Conservation (phyloP, 2,888 invertebrate species). For the Latrodectus hesperus region DNA sequence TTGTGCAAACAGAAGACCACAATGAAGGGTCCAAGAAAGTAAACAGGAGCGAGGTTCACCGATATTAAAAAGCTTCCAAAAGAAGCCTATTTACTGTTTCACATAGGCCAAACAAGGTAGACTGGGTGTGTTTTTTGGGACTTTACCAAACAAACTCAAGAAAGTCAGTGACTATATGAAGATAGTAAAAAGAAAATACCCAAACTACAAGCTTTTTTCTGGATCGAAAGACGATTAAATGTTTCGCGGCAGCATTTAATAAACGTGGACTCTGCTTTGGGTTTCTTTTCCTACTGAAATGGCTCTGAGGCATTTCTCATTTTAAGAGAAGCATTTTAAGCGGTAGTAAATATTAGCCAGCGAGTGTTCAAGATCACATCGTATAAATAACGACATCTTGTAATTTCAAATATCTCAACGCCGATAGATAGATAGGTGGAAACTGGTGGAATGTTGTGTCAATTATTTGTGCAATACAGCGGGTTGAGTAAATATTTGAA, state of each 20-base stretch:
- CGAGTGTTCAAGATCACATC: constrained; percentile 54
- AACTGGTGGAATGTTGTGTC: constrained; percentile 62
- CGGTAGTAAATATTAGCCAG: constrained; percentile 66
- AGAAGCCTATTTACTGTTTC: constrained; percentile 56
- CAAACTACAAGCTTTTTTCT: not conserved
- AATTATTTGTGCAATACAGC: constrained; percentile 67
- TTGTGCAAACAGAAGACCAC: constrained; percentile 35
- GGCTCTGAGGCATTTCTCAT: constrained; percentile 48
- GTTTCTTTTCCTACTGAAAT: constrained; percentile 10
- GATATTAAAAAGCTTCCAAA: constrained; percentile 64
- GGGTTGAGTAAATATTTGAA: constrained; percentile 68
- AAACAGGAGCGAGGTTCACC: constrained; percentile 42
- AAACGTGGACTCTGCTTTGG: constrained; percentile 15
- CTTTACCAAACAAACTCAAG: constrained; percentile 45
- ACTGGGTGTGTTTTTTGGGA: constrained; percentile 54
- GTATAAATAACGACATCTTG: constrained; percentile 68
- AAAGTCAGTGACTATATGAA: constrained; percentile 34
- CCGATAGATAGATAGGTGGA: constrained; percentile 35
- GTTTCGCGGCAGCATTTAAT: constrained; percentile 55
- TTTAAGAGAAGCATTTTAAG: constrained; percentile 51
- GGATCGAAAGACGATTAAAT: constrained; percentile 10
- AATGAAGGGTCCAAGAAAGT: constrained; percentile 39
- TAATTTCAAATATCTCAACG: constrained; percentile 57
- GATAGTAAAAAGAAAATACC: not conserved
- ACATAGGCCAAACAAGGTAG: constrained; percentile 42